Evolutionary conservation across 2,888 invertebrate species (phyloP).

Genomic region (Dugesia japonica): DNA sequence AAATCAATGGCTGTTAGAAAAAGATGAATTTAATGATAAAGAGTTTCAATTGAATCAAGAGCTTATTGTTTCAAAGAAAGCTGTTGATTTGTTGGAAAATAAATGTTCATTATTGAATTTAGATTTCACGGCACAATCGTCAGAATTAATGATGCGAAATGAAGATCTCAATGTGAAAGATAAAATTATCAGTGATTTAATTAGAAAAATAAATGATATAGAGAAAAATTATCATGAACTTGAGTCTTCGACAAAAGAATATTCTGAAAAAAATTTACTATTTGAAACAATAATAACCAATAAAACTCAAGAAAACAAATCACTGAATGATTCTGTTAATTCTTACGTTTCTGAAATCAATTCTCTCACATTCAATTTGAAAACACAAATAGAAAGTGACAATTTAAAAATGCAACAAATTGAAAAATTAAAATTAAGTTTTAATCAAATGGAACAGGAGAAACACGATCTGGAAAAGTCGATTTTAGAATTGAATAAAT

Average conservation of each 20-base stretch:
- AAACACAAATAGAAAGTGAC: background rate
- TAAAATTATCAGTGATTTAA: background rate
- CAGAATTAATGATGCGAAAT: background rate
- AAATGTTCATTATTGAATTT: background rate
- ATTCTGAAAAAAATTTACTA: background rate
- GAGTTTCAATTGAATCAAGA: background rate
- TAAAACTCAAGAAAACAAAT: background rate
- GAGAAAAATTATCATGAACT: background rate
- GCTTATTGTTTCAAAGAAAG: background rate
- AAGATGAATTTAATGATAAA: background rate
- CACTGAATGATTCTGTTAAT: background rate
- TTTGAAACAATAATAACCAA: background rate
- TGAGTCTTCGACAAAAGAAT: background rate
- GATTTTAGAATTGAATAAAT: background rate
- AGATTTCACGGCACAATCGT: background rate
- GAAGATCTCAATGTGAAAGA: background rate
- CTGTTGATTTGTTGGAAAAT: background rate
- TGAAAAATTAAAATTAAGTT: background rate
- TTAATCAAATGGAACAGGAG: background rate
- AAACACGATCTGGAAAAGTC: background rate
- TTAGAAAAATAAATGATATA: background rate
- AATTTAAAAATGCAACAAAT: background rate
- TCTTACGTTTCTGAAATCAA: background rate
- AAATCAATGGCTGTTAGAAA: background rate
- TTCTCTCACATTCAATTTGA: background rate